Evolutionary conservation across 2,113 vertebrate species (phyloP).

Genomic region (Toxotes chatareus): DNA sequence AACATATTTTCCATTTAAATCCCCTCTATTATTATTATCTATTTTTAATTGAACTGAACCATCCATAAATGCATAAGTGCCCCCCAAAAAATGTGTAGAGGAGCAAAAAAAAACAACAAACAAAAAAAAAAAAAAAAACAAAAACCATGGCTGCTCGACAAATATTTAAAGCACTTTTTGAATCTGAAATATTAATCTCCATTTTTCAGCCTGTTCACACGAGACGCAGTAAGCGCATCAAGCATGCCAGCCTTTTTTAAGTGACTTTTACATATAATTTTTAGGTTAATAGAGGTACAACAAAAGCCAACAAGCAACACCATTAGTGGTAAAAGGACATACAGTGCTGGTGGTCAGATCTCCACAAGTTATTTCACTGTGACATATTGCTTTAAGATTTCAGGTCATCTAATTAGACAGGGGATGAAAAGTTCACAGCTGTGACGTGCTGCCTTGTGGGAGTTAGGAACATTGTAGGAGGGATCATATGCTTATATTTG

Average conservation of each 20-base stretch:
- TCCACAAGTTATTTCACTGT: constrained; percentile 51
- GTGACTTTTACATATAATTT: constrained; percentile 27
- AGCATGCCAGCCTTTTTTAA: background rate
- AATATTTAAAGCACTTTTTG: constrained; percentile 6
- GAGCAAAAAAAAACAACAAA: background rate
- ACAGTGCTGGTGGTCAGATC: constrained; percentile 47
- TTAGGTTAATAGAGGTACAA: constrained; percentile 35
- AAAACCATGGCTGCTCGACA: constrained; percentile 7
- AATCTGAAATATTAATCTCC: constrained; percentile 17
- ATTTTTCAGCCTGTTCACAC: constrained; percentile 2
- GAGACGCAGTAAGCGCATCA: background rate
- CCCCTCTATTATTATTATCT: background rate
- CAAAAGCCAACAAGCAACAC: constrained; percentile 35
- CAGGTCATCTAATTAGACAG: constrained; percentile 78
- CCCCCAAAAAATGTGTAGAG: background rate
- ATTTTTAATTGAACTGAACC: background rate
- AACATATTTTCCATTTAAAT: background rate
- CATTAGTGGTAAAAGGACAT: constrained; percentile 50
- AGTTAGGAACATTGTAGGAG: constrained; percentile 66
- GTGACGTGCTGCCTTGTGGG: constrained; percentile 70
- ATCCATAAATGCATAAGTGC: background rate
- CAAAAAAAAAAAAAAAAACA: constrained; percentile 6
- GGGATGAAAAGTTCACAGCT: constrained; percentile 78
- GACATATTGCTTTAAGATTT: constrained; percentile 71
- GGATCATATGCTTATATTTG: constrained; percentile 67